A percentile compares a stretch with the other conserved stretches of the same genome.
These are phyloP conservation scores for Volucella inflata DNA, from an alignment of 2,888 invertebrate species.

Conservation along the genomic window DNA sequence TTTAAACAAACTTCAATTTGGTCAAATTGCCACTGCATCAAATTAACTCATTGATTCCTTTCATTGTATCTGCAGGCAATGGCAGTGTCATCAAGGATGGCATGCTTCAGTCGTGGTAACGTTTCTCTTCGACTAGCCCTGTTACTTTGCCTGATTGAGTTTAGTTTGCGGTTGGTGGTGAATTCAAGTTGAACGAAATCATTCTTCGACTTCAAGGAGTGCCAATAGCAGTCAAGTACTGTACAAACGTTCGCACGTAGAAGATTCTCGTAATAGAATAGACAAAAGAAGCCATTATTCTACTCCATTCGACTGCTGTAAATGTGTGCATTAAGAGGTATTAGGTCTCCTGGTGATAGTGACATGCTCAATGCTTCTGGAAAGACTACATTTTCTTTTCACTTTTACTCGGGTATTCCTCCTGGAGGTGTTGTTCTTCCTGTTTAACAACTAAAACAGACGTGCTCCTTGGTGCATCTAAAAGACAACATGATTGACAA, in stretches of 20 bases:
- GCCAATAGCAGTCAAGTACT: slow-evolving; percentile 15
- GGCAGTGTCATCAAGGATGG: slow-evolving; percentile 46
- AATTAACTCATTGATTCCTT: slow-evolving; percentile 72
- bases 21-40: slow-evolving; percentile 70
- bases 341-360: slow-evolving; percentile 51
- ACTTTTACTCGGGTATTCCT: neutral
- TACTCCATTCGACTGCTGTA: slow-evolving; percentile 58
- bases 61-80: slow-evolving; percentile 66
- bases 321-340: slow-evolving; percentile 65
- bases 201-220: slow-evolving; percentile 39
- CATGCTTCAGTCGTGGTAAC: no score
- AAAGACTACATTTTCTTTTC: slow-evolving; percentile 10
- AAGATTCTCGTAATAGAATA: slow-evolving; percentile 11
- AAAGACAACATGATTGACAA: no score
- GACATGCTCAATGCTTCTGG: slow-evolving; percentile 37
- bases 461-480: no score
- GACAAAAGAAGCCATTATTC: slow-evolving; percentile 59
- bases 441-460: neutral
- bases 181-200: slow-evolving; percentile 37
- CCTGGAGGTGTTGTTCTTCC: neutral
- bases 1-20: slow-evolving; percentile 61
- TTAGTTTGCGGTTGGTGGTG: slow-evolving; percentile 3
- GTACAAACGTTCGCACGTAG: neutral
- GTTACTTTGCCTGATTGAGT: slow-evolving; percentile 68
- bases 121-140: slow-evolving; percentile 25